phyloP scores from a whole-genome alignment of 1,140 invertebrate genomes.

The Diachasma alloeum region DNA sequence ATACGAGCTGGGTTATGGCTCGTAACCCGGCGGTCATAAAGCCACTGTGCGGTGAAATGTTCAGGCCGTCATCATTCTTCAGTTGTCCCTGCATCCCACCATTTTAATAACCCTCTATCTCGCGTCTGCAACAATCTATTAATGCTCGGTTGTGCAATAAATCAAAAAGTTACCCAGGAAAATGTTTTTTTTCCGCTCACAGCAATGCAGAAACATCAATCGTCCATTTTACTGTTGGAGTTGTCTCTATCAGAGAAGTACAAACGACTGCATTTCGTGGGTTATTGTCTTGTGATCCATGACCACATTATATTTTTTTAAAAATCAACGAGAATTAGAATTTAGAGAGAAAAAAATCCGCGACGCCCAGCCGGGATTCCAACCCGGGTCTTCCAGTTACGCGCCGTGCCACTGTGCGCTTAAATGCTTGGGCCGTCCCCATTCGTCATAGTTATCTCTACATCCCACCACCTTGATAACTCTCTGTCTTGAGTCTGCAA shows the following conservation, averaged over 20 bases:
- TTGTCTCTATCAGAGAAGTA: not conserved
- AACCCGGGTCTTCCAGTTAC: no score
- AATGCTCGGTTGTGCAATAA: conserved; percentile 54
- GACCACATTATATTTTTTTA: conserved; percentile 49
- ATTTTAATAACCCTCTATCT: conserved; percentile 58
- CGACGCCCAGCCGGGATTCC: no score
- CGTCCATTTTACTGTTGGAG: not conserved
- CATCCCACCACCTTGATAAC: conserved; percentile 43
- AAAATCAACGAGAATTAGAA: no score
- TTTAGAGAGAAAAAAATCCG: no score
- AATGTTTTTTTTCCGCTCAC: no score
- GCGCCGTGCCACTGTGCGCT: no score
- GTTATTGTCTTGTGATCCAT: conserved; percentile 60
- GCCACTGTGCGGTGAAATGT: conserved; percentile 62
- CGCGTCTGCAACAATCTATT: conserved; percentile 63
- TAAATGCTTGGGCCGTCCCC: no score
- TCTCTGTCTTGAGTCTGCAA: conserved; percentile 60
- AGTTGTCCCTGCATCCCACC: conserved; percentile 4
- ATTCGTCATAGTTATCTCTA: not conserved
- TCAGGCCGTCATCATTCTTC: conserved; percentile 32
- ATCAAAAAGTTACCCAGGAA: conserved; percentile 41
- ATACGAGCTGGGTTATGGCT: conserved; percentile 61
- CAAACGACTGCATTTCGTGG: conserved; percentile 21
- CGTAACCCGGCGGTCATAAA: conserved; percentile 64
- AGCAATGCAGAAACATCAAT: not conserved